Base-by-base conservation (phyloP, 1,140 invertebrate genomes). In the Apis laboriosa region DNA sequence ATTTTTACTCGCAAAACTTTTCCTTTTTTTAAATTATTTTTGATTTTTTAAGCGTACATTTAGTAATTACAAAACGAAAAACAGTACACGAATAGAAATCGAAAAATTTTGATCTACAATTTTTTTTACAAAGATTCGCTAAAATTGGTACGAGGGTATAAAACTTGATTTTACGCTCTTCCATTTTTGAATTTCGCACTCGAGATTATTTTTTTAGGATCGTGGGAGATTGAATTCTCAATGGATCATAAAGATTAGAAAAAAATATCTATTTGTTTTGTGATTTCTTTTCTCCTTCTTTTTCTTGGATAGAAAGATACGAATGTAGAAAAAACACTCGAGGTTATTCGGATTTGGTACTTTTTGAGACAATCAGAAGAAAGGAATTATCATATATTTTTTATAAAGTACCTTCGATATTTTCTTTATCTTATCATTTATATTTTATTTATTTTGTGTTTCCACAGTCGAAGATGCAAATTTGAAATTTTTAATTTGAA, bases 1-100 rank as follows among this genome's bases (percentile, higher is more conserved):
- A 19, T 17, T 51, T 43, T 43, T 28, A 28, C 28, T 17, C 17
- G 15, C 28, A 43, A 1, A 66, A 34, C 11, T 15, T n/a, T 19
- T 43, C 7, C 7, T 1, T 58, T 2, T 7, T 7, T 34, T n/a
- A 43, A 43, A 43, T 13, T 28, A 9, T 19, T 64, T 53, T 64
- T 24, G 13, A 13, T 13, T n/a, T 19, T 58, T 67, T 34, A 76
- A 81, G 34, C 79, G 55, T 60, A 66, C 53, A 51, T 74, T 74
- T 58, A 61, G 9, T 74, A 72, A 24, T 56, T 49, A 60, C 63
- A 24, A 28, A 68, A 76, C 17, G 49, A 28, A 56, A 24, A 58
- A 74, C 24, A 24, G 17, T 56, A 55, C 28, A 73, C 19, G 70
- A 64, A 63, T 80, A 72, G 58, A 78, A 78, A 70, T 78, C 34